Percentiles rank a stretch among this genome's conserved stretches.
Evolutionary conservation across 2,888 invertebrate genomes (phyloP).

Genomic region (Rosalia funebris): DNA sequence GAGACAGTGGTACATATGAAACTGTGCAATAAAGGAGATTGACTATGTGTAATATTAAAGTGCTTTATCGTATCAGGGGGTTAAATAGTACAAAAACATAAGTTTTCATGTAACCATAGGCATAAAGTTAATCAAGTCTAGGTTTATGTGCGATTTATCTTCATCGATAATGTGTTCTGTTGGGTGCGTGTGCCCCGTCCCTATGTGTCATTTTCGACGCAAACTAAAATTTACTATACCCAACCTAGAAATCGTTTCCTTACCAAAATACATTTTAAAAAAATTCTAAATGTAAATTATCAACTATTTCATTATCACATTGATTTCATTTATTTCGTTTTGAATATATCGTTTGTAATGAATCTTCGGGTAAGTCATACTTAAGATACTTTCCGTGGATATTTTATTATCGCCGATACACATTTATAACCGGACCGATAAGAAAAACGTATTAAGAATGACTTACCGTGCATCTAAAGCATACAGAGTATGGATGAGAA

Average conservation of each 20-base stretch:
- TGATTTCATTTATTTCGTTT: constrained; percentile 16
- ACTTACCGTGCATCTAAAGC: constrained; percentile 10
- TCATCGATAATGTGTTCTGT: constrained; percentile 29
- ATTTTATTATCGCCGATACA: neutral
- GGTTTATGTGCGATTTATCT: constrained; percentile 21
- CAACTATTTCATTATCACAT: neutral
- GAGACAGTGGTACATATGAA: too few species aligned
- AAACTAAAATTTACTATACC: constrained; percentile 4
- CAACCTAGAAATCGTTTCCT: constrained; percentile 5
- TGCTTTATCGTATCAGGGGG: constrained; percentile 26
- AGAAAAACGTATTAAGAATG: constrained; percentile 13
- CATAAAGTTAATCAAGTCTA: constrained; percentile 15
- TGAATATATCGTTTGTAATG: constrained; percentile 11
- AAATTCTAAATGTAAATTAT: constrained; percentile 16
- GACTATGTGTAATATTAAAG: constrained; percentile 22
- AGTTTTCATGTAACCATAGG: constrained; percentile 26
- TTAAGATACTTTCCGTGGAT: constrained; percentile 12
- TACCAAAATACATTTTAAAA: constrained; percentile 3
- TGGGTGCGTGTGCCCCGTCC: constrained; percentile 15
- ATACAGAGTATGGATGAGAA: constrained; percentile 6
- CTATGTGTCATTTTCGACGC: constrained; percentile 6
- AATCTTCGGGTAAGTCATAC: constrained; percentile 16
- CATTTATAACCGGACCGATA: neutral
- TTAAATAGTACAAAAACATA: constrained; percentile 29
- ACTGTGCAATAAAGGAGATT: constrained; percentile 23